phyloP scores from a whole-genome alignment of 2,888 invertebrate species.

The Nemotelus nigrinus region DNA sequence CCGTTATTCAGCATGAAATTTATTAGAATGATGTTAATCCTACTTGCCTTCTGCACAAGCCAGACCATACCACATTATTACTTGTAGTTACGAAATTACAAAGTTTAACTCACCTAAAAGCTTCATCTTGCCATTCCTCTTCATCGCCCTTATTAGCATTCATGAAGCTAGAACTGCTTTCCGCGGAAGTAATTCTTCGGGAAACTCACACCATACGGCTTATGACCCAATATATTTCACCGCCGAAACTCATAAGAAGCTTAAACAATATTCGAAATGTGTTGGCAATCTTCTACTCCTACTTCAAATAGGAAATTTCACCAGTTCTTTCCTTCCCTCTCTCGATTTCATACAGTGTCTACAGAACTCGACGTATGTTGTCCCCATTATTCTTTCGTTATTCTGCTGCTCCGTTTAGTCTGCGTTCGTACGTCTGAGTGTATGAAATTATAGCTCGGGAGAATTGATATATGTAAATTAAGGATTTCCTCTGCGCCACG shows the following conservation, averaged over 20 bases:
- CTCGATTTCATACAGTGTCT: too few species aligned
- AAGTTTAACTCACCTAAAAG: background rate
- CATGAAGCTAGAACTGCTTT: too few species aligned
- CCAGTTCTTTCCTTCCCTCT: background rate
- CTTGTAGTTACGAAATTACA: constrained; percentile 43
- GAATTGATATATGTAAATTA: constrained; percentile 40
- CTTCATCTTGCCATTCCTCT: too few species aligned
- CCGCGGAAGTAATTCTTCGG: constrained; percentile 5
- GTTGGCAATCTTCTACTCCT: constrained; percentile 29
- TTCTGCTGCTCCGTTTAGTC: too few species aligned
- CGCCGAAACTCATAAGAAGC: constrained; percentile 20
- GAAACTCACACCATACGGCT: constrained; percentile 28
- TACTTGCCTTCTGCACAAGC: constrained; percentile 17
- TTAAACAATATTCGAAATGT: constrained; percentile 39
- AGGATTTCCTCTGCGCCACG: constrained; percentile 35
- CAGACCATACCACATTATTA: constrained; percentile 30
- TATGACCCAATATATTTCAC: background rate
- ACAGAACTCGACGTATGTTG: too few species aligned
- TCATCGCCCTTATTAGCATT: too few species aligned
- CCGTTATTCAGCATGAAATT: too few species aligned
- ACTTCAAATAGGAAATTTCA: constrained; percentile 17
- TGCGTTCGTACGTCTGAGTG: background rate
- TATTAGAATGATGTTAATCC: background rate
- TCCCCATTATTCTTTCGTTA: too few species aligned
- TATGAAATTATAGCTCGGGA: constrained; percentile 35